Base-by-base conservation (phyloP, 2,113 vertebrate species). In the Nothoprocta perdicaria region DNA sequence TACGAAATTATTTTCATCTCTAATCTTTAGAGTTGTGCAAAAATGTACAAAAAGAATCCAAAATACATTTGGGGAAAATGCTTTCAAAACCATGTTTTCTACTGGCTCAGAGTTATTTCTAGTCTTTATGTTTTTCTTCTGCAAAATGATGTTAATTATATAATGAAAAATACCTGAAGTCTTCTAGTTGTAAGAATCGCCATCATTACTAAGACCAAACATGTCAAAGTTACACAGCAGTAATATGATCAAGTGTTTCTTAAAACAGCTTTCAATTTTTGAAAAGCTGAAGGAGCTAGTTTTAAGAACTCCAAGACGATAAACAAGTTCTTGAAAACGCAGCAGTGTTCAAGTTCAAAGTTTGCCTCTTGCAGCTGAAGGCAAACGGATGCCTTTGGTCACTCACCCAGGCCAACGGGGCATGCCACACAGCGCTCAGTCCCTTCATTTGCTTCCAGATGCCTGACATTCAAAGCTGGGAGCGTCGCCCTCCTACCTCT, bases 351-450 rank as follows among this genome's bases (percentile, higher is more conserved):
- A 43, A 77, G 40, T 12, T 41, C 5, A 0, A 62, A 66, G 16
- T 19, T 85, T 23, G 46, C 40, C 14, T 27, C 1, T 16, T 48
- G 17, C 7, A 19, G 18, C 33, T 52, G 23, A 16, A 71, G 52
- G 43, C 57, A 24, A 74, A 41, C 45, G 74, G 38, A 13, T 46
- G 21, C 38, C 35, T 45, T 15, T 23, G 41, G 65, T 31, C 1
- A 2, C 35, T 75, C 40, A 18, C 2, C 71, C 43, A 0, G n/a
- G 33, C 15, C 41, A 7, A 0, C 1, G 0, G 55, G 63, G 21
- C 26, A 19, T 55, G 40, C 29, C 38, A 46, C 50, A 41, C 35
- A 41, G 23, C 71, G 74, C 35, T 9, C 1, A 0, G 48, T 11
- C 19, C 23, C 61, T 73, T 61, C 77, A 12, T 55, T 26, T 48